Evolutionary conservation across 2,113 vertebrate species (phyloP), one percentile per base, ranked within the genome.

Genomic region (Pterocles gutturalis): DNA sequence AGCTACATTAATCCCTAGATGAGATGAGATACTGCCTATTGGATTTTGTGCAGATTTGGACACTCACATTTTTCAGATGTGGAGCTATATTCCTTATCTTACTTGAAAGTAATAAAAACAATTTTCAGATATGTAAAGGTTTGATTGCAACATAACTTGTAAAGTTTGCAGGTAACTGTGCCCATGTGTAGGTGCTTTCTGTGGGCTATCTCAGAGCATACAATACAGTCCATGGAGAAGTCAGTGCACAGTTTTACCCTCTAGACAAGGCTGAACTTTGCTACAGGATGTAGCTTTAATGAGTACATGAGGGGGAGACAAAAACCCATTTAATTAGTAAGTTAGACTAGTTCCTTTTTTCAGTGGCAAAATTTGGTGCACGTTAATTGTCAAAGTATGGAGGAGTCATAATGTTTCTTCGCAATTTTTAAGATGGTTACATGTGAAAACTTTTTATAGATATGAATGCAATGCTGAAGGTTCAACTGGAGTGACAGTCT

Each of bases 341-440:
- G 31, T 71, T 69, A 31, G 38, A 69, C 8, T 34, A 3, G 25
- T 73, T 73, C 4, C 25, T 75, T 84, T 83, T 83, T 78, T 94
- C n/a, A 43, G 22, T 70, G 22, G 9, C 25, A 31, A n/a, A 43
- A 66, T 81, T 54, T 43, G n/a, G 22, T 72, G 18, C 11, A 3
- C 0, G 0, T 62, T 76, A n/a, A 18, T 79, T 92, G 31, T 16
- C 10, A 5, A 41, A 38, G 10, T 43, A 22, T 19, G 28, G 33
- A 89, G 45, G 33, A 71, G 46, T 34, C 15, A 13, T 53, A 29
- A 14, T 48, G 10, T 34, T 87, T 82, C 38, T 79, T 89, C 33
- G 82, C 22, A 46, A 25, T 12, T 33, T 70, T 83, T 45, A 15
- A 28, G 53, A 19, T 49, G 33, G 34, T 4, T 64, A 13, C 7